Evolutionary conservation across 1,140 invertebrate species (phyloP), one percentile per base, ranked within the genome.

Genomic region (Cherax destructor): DNA sequence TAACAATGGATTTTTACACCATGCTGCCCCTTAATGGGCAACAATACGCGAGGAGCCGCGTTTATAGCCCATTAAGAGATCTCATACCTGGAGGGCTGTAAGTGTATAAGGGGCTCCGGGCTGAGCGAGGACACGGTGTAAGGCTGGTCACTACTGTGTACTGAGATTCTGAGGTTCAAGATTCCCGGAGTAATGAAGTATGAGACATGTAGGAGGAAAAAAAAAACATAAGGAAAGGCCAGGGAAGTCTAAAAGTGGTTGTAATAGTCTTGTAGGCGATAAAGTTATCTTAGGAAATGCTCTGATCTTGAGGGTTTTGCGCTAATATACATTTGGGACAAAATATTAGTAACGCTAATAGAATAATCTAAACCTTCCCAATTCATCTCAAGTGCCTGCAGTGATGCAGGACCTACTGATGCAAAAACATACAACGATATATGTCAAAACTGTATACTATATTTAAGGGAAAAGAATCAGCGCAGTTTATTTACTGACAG

Each of bases 1-100:
- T 85, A 65, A 85, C 83, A 85, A 85, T 85, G 65, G 83, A 85
- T 69, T 85, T 72, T 85, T 85, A 72, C 83, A 74, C 83, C 21
- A 41, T 52, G 41, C 16, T 85, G 79, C 79, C 52, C n/a, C 16
- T 52, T 81, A 59, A 61, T 81, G 52, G 52, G 18, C 9, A 56
- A 52, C 77, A 50, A 52, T 50, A 13, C 47, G 47, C 11, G 47
- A 9, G 24, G 69, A 30, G n/a, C n/a, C n/a, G 6, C 69, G n/a
- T 74, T 74, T 74, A 74, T 74, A 74, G n/a, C 69, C 69, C 24
- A 74, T 74, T 74, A 74, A 74, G 24, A 50, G 49, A 18, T 80
- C 78, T 80, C 52, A 6, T 16, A n/a, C 78, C 78, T 50, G 49
- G 78, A 49, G 52, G 24, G 76, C 4, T 47, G 11, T 47, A 10